Evolutionary conservation across 2,888 invertebrate species (phyloP), one percentile per base, ranked within the genome.

Genomic region (Catonia carolina): DNA sequence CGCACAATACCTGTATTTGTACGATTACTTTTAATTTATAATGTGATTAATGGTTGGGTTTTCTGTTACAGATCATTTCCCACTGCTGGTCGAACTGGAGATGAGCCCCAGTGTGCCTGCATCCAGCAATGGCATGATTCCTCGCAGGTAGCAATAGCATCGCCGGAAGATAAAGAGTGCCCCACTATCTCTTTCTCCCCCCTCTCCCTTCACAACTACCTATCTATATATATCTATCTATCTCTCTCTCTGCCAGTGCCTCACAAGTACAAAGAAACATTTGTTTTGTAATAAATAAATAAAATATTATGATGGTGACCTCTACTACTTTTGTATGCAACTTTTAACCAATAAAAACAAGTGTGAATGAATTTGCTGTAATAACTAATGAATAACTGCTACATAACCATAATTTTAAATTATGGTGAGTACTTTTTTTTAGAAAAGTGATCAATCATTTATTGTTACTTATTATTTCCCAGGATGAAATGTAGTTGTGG

Each of bases 41-140:
- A 41, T 41, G 41, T n/a, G 17, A 14, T 41, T 14, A 3, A 14
- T 12, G 7, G 17, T 3, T 41, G 17, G n/a, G n/a, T n/a, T n/a
- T n/a, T n/a, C n/a, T 62, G 51, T 72, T 73, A 18, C 77, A 85
- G 94, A 94, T 78, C 94, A 94, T 77, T 93, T 94, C 75, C 91
- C 93, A 52, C 78, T 94, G 62, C 78, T 94, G 69, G 93, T 91
- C 60, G 93, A 94, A 74, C 74, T 94, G 69, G 93, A 94, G 76
- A 86, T 93, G 84, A 83, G 84, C 66, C 89, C 90, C 59, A 84
- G 84, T 67, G 79, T 85, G 71, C 67, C 67, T 37, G 60, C 66
- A 33, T 59, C 63, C 12, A 66, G 85, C 69, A 90, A 90, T 76
- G 90, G 90, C 55, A 78, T 90, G 66, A 85, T 89, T 70, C 81